Conservation (phyloP, 2,888 invertebrate species). For the Spisula subtruncata region DNA sequence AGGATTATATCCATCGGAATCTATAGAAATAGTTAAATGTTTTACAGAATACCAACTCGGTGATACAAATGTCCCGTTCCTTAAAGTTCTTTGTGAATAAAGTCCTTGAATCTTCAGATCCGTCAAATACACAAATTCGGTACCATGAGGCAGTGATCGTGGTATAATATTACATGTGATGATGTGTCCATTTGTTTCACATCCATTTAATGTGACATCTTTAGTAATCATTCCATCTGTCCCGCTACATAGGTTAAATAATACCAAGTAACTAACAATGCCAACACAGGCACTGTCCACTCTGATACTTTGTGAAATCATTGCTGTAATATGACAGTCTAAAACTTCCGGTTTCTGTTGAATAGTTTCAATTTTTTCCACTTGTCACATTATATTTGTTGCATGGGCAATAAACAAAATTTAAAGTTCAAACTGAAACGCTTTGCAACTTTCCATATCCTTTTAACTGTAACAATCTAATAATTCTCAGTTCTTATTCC, state of each 20-base stretch:
- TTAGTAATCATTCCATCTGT: neutral
- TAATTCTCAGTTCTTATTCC: too few relatives aligned
- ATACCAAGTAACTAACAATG: neutral
- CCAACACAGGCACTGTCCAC: neutral
- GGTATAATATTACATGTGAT: conserved; percentile 20
- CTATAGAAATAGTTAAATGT: conserved; percentile 9
- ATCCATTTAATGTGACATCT: neutral
- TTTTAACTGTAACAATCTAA: too few relatives aligned
- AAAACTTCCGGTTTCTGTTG: too few relatives aligned
- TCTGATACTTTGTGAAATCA: neutral
- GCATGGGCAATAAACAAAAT: too few relatives aligned
- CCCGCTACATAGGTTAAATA: neutral
- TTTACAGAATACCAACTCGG: neutral
- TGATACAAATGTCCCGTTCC: neutral
- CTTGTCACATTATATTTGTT: too few relatives aligned
- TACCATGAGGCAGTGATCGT: neutral
- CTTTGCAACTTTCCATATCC: too few relatives aligned
- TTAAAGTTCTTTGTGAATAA: neutral
- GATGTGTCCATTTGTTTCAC: neutral
- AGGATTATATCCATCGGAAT: neutral
- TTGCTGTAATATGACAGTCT: too few relatives aligned
- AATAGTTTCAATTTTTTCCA: too few relatives aligned
- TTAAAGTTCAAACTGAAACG: too few relatives aligned
- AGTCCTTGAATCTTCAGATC: neutral
- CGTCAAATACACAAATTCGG: neutral